Percentiles rank a stretch among this genome's conserved stretches.
These are phyloP conservation scores for Aurelia sp. DNA, from an alignment of 30 jellyfish, hydroid and myxozoan species.

Conservation along the genomic window DNA sequence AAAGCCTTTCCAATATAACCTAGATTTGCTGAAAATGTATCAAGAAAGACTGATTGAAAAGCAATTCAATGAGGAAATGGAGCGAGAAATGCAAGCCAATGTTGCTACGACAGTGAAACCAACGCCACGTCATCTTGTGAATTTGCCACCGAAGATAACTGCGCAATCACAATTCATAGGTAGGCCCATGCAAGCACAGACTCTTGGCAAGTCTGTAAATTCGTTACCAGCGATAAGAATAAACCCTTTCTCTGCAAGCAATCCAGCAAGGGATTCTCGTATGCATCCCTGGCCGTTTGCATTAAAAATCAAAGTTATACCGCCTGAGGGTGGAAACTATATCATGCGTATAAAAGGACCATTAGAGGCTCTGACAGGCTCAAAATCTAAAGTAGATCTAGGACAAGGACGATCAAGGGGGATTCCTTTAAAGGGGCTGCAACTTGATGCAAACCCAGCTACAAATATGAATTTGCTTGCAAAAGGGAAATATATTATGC, in stretches of 20 bases:
- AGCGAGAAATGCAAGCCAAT: background rate
- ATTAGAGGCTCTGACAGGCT: slow-evolving; percentile 58
- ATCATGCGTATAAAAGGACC: slow-evolving; percentile 97
- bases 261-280: slow-evolving; percentile 22
- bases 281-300: slow-evolving; percentile 82
- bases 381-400: slow-evolving; percentile 15
- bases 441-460: background rate
- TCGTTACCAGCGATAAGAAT: slow-evolving; percentile 53
- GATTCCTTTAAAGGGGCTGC: background rate
- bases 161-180: background rate
- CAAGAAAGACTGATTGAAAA: slow-evolving; percentile 32
- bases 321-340: slow-evolving; percentile 89
- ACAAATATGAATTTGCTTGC: background rate
- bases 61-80: slow-evolving; percentile 9
- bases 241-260: slow-evolving; percentile 28
- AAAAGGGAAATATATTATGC: slow-evolving; percentile 50
- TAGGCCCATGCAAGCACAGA: background rate
- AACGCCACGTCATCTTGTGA: background rate
- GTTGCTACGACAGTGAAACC: slow-evolving; percentile 6
- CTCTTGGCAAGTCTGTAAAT: background rate
- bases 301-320: slow-evolving; percentile 74
- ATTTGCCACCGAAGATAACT: background rate
- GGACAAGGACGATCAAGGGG: slow-evolving; percentile 66
- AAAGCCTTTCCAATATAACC: slow-evolving; percentile 39
- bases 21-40: slow-evolving; percentile 2